Conservation (phyloP, 1,140 invertebrate species). For the Drosophila subobscura region DNA sequence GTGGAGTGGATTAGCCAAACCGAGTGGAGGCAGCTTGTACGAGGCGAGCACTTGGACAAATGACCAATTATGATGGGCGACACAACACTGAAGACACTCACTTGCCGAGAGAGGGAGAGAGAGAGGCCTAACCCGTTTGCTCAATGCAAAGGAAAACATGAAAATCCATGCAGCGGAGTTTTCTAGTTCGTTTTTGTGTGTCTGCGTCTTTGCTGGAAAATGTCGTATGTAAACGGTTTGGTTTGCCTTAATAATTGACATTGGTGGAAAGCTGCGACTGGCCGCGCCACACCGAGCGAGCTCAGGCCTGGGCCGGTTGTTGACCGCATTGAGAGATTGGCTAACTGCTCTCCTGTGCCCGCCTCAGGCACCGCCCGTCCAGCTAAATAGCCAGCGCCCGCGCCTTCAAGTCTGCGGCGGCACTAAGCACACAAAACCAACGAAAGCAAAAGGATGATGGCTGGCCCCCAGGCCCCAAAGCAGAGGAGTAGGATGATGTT, state of each 20-base stretch:
- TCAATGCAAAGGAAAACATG: slow-evolving; percentile 5
- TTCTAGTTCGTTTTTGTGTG: too few relatives aligned
- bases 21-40: slow-evolving; percentile 12
- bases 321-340: slow-evolving; percentile 52
- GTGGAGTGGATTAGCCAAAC: slow-evolving; percentile 45
- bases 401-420: slow-evolving; percentile 46
- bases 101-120: neutral
- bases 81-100: neutral
- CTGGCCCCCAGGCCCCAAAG: slow-evolving; percentile 11
- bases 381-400: slow-evolving; percentile 45
- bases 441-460: slow-evolving; percentile 74
- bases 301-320: slow-evolving; percentile 43
- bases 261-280: slow-evolving; percentile 75
- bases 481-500: neutral
- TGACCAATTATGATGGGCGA: slow-evolving; percentile 62
- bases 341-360: slow-evolving; percentile 10
- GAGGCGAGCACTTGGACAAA: slow-evolving; percentile 51
- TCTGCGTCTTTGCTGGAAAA: slow-evolving; percentile 20
- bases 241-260: slow-evolving; percentile 78
- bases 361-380: neutral
- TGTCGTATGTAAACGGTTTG: slow-evolving; percentile 69
- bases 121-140: slow-evolving; percentile 54
- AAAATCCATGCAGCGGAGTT: too few relatives aligned
- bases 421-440: slow-evolving; percentile 14
- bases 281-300: too few relatives aligned